Evolutionary conservation across 2,113 vertebrate genomes (phyloP), one percentile per base, ranked within the genome.

Genomic region (Gnathonemus echidnorhynchus): DNA sequence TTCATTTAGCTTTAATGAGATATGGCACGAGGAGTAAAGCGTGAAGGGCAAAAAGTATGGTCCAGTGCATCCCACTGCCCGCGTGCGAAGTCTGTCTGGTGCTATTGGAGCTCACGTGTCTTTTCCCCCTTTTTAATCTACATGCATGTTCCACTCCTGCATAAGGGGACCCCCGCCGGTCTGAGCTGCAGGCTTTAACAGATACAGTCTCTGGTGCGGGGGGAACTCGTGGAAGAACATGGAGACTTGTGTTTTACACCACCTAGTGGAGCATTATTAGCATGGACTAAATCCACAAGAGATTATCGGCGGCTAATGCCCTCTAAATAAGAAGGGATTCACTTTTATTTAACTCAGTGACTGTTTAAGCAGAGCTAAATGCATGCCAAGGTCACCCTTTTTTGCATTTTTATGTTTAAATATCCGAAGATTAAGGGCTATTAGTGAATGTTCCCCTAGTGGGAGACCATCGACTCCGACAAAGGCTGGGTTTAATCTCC

Each of bases 261-360:
- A 85, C 92, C 93, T 88, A 90, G 93, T 24, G 93, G 90, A 86
- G 86, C 84, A 70, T 45, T 90, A 35, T 5, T 9, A 91, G 87
- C 90, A 52, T 89, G 74, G 92, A 52, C n/a, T 39, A 92, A 93
- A 94, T 92, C 93, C 92, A 92, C 89, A 83, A 66, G 91, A 92
- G 93, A 94, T 95, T 94, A 95, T 86, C 74, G 90, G 90, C 58
- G 86, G 86, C 90, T 94, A 92, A 95, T 91, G 93, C 93, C 92
- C 88, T 88, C 90, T 86, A 92, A 94, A 95, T 95, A 48, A 94
- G 92, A 92, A 87, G 90, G 92, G 94, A 94, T 93, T 94, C 91
- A 90, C 92, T 93, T 90, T 90, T 39, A 86, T 88, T 91, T 93
- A 90, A 92, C 93, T 94, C 93, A 93, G 94, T 94, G 93, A 94